Evolutionary conservation across 1,140 invertebrate genomes (phyloP).

Genomic region (Heliconius eleuchia): DNA sequence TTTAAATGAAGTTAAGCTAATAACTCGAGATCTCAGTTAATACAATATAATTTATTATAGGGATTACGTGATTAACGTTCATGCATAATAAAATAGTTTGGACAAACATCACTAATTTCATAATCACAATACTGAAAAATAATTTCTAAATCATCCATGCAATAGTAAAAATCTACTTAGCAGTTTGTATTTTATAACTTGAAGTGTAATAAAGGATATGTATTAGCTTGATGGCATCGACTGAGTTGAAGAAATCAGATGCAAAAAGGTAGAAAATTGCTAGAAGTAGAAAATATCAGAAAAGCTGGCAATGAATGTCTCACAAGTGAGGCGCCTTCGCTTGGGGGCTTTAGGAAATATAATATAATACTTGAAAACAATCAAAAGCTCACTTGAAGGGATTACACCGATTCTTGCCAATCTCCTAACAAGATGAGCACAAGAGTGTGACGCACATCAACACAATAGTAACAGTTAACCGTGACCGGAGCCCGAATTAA

Average conservation of each 20-base stretch:
- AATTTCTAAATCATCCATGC: slow-evolving; percentile 35
- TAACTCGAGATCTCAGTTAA: slow-evolving; percentile 33
- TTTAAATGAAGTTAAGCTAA: background rate
- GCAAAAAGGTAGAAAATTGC: slow-evolving; percentile 30
- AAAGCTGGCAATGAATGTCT: slow-evolving; percentile 69
- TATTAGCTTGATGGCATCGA: slow-evolving; percentile 38
- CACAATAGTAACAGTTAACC: slow-evolving; percentile 73
- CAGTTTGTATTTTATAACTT: slow-evolving; percentile 30
- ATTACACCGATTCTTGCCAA: slow-evolving; percentile 67
- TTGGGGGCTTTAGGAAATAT: slow-evolving; percentile 53
- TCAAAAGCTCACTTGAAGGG: slow-evolving; percentile 70
- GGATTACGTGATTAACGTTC: slow-evolving; percentile 19
- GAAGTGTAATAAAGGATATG: slow-evolving; percentile 36
- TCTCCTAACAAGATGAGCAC: slow-evolving; percentile 72
- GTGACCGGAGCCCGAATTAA: slow-evolving; percentile 57
- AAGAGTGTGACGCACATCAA: slow-evolving; percentile 79
- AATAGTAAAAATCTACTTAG: slow-evolving; percentile 36
- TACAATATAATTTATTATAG: slow-evolving; percentile 15
- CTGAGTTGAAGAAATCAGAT: slow-evolving; percentile 33
- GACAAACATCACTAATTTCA: slow-evolving; percentile 28
- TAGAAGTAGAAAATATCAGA: slow-evolving; percentile 51
- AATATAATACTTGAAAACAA: slow-evolving; percentile 52
- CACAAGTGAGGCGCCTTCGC: slow-evolving; percentile 80
- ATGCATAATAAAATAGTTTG: slow-evolving; percentile 36
- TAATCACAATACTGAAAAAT: slow-evolving; percentile 21